Evolutionary conservation across 2,888 invertebrate genomes (phyloP).

Genomic region (Nymphalis urticae): DNA sequence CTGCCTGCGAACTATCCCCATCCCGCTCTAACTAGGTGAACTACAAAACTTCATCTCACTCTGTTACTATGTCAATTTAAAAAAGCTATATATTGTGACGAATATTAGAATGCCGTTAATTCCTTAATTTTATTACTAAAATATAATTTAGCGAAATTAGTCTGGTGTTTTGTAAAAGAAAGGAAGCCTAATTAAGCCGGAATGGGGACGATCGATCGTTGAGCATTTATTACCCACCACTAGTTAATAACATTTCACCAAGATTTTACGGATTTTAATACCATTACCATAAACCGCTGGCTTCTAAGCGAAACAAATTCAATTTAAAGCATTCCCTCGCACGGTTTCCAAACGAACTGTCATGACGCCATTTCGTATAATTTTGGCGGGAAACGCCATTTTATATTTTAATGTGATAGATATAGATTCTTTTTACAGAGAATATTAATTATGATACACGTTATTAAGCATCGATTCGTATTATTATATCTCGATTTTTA

Average conservation of each 20-base stretch:
- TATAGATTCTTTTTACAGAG: constrained; percentile 33
- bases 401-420: constrained; percentile 22
- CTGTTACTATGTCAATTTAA: constrained; percentile 18
- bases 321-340: constrained; percentile 56
- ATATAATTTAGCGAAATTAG: constrained; percentile 2
- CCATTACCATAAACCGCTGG: constrained; percentile 55
- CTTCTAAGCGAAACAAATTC: constrained; percentile 64
- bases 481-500: constrained; percentile 18
- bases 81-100: neutral
- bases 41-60: constrained; percentile 39
- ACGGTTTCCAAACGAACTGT: constrained; percentile 58
- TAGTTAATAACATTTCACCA: constrained; percentile 57
- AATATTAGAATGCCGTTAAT: constrained; percentile 3
- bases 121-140: neutral
- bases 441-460: constrained; percentile 33
- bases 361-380: constrained; percentile 40
- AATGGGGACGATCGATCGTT: constrained; percentile 62
- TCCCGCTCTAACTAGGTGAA: constrained; percentile 54
- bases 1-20: constrained; percentile 62
- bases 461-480: constrained; percentile 29
- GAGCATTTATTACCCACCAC: constrained; percentile 67
- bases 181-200: constrained; percentile 50
- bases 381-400: constrained; percentile 22
- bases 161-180: neutral
- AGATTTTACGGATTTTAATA: constrained; percentile 55